Conservation (phyloP, 2,797 vertebrate genomes). For the Eulemur rubriventer region DNA sequence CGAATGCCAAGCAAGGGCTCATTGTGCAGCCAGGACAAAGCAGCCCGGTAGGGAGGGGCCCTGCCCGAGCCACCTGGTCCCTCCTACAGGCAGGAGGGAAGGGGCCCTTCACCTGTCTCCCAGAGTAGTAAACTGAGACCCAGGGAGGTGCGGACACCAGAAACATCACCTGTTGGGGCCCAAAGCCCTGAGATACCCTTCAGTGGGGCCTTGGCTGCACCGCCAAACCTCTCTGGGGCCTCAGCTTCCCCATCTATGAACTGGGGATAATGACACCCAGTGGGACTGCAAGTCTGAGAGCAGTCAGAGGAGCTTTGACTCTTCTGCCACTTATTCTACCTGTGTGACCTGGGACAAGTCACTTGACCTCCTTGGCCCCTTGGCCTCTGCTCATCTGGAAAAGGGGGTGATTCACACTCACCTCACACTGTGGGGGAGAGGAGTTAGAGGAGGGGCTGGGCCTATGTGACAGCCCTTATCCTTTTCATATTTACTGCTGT, state of each 20-base stretch:
- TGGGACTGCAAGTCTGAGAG: neutral
- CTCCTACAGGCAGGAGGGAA: neutral
- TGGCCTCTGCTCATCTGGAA: neutral
- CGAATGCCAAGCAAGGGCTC: slow-evolving; percentile 46
- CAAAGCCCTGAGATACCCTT: neutral
- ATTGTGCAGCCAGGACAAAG: slow-evolving; percentile 78
- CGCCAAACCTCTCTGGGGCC: neutral
- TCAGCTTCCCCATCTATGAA: neutral
- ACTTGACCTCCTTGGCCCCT: neutral
- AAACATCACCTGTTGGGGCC: too few species aligned
- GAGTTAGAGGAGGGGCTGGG: neutral
- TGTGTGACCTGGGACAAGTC: neutral
- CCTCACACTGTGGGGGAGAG: neutral
- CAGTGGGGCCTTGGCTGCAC: neutral
- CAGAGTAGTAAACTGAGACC: neutral
- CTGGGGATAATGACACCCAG: neutral
- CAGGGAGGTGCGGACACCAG: rapidly evolving
- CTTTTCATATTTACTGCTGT: neutral
- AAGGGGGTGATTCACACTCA: neutral
- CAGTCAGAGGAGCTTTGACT: neutral
- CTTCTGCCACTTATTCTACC: neutral
- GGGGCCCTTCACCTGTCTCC: neutral
- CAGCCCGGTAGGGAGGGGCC: slow-evolving; percentile 48
- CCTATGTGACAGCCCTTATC: neutral
- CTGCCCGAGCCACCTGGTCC: neutral